These are phyloP conservation scores for Eurytoma adleriae DNA, from an alignment of 2,888 invertebrate genomes.

Conservation along the genomic window DNA sequence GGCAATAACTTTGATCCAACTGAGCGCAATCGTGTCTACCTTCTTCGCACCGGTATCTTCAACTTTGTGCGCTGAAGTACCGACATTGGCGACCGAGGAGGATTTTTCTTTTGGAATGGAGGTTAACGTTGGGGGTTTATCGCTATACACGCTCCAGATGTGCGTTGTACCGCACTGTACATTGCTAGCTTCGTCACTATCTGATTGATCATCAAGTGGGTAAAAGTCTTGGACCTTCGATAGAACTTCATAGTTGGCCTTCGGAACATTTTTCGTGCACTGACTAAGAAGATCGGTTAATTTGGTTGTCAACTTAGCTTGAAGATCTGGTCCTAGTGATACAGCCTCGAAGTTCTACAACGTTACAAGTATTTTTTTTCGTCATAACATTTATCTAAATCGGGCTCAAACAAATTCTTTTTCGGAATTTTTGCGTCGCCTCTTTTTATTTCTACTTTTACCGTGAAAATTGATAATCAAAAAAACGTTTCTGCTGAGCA, in stretches of 20 bases:
- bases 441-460: not conserved
- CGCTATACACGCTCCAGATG: conserved; percentile 69
- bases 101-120: conserved; percentile 71
- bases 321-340: conserved; percentile 71
- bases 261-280: conserved; percentile 61
- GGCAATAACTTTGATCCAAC: conserved; percentile 31
- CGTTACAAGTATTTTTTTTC: conserved; percentile 58
- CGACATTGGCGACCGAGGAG: conserved; percentile 65
- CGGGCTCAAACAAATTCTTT: conserved; percentile 2
- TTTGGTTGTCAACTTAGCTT: conserved; percentile 69
- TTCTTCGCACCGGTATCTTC: conserved; percentile 72
- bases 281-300: conserved; percentile 70
- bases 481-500: too few species aligned
- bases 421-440: not conserved
- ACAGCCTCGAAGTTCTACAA: conserved; percentile 73
- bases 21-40: conserved; percentile 61
- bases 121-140: conserved; percentile 70
- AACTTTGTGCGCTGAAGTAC: conserved; percentile 67
- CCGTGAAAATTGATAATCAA: not conserved
- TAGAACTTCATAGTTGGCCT: conserved; percentile 62
- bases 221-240: conserved; percentile 69
- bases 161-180: conserved; percentile 65
- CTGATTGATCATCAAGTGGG: conserved; percentile 71
- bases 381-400: conserved; percentile 31
- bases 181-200: conserved; percentile 71